Conservation (phyloP, 2,113 vertebrate genomes). For the Colaptes auratus region DNA sequence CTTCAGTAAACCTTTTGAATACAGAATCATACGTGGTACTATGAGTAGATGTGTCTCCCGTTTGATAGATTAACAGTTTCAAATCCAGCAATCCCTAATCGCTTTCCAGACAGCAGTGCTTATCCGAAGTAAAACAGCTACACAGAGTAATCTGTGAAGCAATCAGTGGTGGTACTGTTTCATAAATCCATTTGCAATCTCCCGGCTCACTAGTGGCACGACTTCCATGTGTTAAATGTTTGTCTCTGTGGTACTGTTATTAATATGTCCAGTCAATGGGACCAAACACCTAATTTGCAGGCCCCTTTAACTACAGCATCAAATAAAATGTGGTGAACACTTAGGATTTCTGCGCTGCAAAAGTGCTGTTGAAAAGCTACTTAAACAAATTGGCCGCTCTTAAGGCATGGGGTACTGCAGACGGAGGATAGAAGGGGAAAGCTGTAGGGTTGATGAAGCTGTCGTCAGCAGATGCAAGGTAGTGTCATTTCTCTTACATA, state of each 20-base stretch:
- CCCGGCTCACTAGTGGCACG: neutral
- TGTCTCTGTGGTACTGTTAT: neutral
- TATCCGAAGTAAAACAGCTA: constrained; percentile 22
- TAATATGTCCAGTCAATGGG: neutral
- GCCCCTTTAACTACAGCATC: neutral
- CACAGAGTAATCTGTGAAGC: neutral
- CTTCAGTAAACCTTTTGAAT: neutral
- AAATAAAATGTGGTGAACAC: neutral
- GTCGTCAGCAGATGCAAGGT: constrained; percentile 25
- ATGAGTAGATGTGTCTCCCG: neutral
- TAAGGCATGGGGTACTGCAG: neutral
- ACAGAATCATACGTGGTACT: neutral
- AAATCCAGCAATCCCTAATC: constrained; percentile 47
- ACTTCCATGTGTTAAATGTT: constrained; percentile 9
- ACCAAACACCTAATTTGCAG: neutral
- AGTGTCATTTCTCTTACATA: constrained; percentile 35
- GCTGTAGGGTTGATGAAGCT: constrained; percentile 27
- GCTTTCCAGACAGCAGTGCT: constrained; percentile 47
- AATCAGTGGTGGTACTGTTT: constrained; percentile 9
- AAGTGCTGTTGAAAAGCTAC: constrained; percentile 48
- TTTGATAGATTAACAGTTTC: constrained; percentile 30
- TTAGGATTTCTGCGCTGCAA: neutral
- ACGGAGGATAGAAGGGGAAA: neutral
- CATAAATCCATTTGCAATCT: constrained; percentile 23
- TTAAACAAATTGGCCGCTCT: constrained; percentile 3